phyloP scores from a whole-genome alignment of 2,113 vertebrate species.

The Cariama cristata region DNA sequence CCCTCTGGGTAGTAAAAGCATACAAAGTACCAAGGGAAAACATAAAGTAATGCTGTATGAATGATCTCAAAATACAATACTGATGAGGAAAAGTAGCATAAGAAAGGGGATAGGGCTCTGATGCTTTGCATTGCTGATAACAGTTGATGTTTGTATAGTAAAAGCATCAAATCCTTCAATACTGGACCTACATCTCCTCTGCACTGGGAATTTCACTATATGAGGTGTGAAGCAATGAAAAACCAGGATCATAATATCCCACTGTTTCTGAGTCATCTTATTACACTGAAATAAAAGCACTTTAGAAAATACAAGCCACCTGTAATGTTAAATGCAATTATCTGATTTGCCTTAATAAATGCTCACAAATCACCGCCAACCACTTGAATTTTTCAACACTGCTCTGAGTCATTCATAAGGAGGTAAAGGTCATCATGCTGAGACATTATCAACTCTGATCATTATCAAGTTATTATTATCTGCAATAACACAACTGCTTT shows the following conservation, averaged over 20 bases:
- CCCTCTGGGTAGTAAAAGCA: background rate
- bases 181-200: background rate
- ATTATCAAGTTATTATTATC: constrained; percentile 36
- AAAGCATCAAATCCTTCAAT: background rate
- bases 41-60: background rate
- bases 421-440: constrained; percentile 53
- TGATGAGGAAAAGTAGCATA: background rate
- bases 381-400: constrained; percentile 41
- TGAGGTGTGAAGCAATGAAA: constrained; percentile 16
- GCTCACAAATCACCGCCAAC: constrained; percentile 38
- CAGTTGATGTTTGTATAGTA: background rate
- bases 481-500: constrained; percentile 11
- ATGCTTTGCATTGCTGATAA: background rate
- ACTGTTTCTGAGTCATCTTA: constrained; percentile 50
- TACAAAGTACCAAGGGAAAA: background rate
- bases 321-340: constrained; percentile 50
- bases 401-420: constrained; percentile 14
- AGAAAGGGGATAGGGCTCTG: background rate
- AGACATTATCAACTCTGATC: constrained; percentile 31
- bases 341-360: constrained; percentile 50
- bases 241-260: constrained; percentile 23
- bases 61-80: background rate
- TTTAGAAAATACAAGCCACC: constrained; percentile 49
- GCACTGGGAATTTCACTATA: background rate
- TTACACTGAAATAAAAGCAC: constrained; percentile 38